phyloP scores from a whole-genome alignment of 2,113 vertebrate genomes.

The Sylvicapra grimmia region DNA sequence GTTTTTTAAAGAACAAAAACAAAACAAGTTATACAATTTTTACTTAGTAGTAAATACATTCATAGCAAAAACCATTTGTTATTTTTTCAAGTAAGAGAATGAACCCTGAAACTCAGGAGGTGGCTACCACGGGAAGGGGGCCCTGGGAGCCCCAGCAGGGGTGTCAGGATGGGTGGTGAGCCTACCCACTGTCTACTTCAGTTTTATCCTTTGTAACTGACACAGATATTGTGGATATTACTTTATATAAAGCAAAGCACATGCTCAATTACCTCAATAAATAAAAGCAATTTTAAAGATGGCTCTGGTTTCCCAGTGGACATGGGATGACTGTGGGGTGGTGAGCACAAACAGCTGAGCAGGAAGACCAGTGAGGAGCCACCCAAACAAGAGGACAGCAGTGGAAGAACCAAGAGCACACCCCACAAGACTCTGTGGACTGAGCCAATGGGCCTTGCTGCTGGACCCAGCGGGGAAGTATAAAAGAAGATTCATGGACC shows the following conservation, averaged over 20 bases:
- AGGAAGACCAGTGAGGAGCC: not conserved
- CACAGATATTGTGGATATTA: accelerated
- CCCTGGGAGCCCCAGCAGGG: too few species aligned
- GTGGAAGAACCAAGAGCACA: too few species aligned
- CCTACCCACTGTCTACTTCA: too few species aligned
- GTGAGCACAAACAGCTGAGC: not conserved
- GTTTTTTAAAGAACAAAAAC: not conserved
- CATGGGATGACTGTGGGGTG: not conserved
- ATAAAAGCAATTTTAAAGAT: not conserved
- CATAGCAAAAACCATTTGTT: not conserved
- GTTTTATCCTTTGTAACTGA: not conserved
- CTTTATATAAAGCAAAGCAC: not conserved
- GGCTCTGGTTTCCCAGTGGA: not conserved
- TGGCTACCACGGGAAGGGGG: not conserved
- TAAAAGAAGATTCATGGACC: not conserved
- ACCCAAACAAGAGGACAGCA: not conserved
- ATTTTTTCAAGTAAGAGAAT: not conserved
- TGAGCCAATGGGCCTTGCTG: not conserved
- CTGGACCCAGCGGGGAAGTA: accelerated
- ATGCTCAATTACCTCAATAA: not conserved
- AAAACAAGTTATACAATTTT: not conserved
- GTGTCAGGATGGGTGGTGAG: not conserved
- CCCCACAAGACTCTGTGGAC: not conserved
- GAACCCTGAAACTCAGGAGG: not conserved
- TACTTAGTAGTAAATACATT: not conserved